phyloP scores from a whole-genome alignment of 2,113 vertebrate genomes.

The Cynopterus brachyotis region DNA sequence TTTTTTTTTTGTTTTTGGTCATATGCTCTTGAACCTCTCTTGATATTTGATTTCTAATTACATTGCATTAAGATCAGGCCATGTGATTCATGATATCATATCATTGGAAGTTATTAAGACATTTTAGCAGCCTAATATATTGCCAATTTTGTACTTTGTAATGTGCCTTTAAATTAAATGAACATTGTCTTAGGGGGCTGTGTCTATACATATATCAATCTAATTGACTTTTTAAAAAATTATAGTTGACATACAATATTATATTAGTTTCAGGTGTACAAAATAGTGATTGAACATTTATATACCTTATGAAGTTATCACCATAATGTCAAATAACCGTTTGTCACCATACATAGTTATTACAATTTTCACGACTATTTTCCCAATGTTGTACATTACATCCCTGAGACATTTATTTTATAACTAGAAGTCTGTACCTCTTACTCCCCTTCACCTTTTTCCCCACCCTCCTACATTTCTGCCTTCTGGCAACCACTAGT shows the following conservation, averaged over 20 bases:
- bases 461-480: neutral
- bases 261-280: neutral
- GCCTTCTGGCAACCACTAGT: neutral
- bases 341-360: neutral
- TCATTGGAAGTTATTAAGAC: neutral
- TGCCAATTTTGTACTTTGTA: neutral
- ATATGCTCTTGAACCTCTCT: neutral
- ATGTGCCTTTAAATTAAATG: neutral
- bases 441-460: neutral
- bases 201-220: neutral
- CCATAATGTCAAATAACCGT: neutral
- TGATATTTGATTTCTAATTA: neutral
- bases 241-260: neutral
- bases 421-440: neutral
- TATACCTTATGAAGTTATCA: neutral
- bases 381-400: neutral
- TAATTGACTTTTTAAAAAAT: neutral
- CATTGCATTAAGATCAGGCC: neutral
- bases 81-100: neutral
- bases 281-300: neutral
- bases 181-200: neutral
- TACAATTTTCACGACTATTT: neutral
- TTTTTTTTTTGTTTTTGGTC: neutral
- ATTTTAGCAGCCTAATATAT: neutral
- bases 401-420: neutral